A percentile compares a stretch with the other conserved stretches of the same genome.
These are phyloP conservation scores for Glyphotaelius pellucidus DNA, from an alignment of 2,888 invertebrate genomes.

Conservation along the genomic window DNA sequence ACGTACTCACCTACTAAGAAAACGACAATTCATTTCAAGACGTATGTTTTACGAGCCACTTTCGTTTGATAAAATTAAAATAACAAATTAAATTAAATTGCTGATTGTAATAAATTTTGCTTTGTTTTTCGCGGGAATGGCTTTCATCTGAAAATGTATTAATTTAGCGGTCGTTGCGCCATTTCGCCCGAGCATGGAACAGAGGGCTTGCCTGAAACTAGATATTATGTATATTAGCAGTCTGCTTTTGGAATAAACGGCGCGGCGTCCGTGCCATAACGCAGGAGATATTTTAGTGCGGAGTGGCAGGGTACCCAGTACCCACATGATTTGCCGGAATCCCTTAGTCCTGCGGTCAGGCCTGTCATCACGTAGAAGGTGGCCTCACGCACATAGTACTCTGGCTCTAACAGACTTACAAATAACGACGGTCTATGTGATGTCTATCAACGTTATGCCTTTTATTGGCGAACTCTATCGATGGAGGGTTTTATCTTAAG, in stretches of 20 bases:
- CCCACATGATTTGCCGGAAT: background rate
- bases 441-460: constrained; percentile 31
- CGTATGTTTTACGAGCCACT: background rate
- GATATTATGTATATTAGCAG: background rate
- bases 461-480: constrained; percentile 22
- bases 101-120: background rate
- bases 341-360: constrained; percentile 6
- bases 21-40: background rate
- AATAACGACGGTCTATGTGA: constrained; percentile 24
- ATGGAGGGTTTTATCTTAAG: constrained; percentile 24
- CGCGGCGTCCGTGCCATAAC: constrained; percentile 15
- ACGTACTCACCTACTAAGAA: too few relatives aligned
- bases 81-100: background rate
- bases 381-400: background rate
- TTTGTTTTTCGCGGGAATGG: background rate
- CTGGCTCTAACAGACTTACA: constrained; percentile 1
- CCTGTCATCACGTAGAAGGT: background rate
- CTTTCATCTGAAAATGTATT: background rate
- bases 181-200: background rate
- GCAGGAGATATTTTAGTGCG: background rate
- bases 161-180: background rate
- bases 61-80: background rate
- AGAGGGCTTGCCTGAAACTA: background rate
- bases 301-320: background rate
- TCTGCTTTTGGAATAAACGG: background rate